Evolutionary conservation across 1,140 invertebrate genomes (phyloP), one percentile per base, ranked within the genome.

Genomic region (Calycopis cecrops): DNA sequence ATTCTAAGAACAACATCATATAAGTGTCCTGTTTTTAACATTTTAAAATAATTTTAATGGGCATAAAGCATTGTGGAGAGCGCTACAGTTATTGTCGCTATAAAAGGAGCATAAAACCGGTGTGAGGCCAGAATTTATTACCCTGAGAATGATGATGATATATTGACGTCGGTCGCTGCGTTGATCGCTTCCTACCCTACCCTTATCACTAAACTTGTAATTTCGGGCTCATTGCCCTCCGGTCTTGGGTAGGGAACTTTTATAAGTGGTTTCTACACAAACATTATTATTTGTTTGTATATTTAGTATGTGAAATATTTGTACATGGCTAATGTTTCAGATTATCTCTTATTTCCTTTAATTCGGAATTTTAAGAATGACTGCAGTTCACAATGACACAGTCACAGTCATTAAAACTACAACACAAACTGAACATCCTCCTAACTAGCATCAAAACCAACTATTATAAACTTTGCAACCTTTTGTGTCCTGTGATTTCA

Each of bases 141-240:
- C 69, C 57, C 65, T 63, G 67, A 74, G 81, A 77, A 76, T 85
- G 81, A 85, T 82, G 80, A 85, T 85, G 80, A 85, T 84, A 85
- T 81, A 85, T 85, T 77, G 79, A 79, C 74, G 79, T 82, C 76
- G 73, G 79, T 66, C 70, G 72, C 73, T 69, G 67, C 79, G 79
- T 77, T 81, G 76, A 85, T 83, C 79, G 79, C 74, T 79, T 79
- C 76, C 79, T 75, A 78, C 79, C 78, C 78, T 78, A 82, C 79
- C 79, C 82, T 82, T 78, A 79, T 83, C 71, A 82, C 67, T 58
- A 61, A 67, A 68, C 77, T 66, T 71, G 75, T 77, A 77, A 83
- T 82, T 80, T 80, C 61, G 73, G 65, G 81, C 81, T 85, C 80
- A 82, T 82, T 84, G 80, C 76, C 77, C 82, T 76, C 72, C 63